A percentile compares a stretch with the other conserved stretches of the same genome.
phyloP scores from a whole-genome alignment of 2,797 vertebrate genomes.

The Poeciliopsis infans region DNA sequence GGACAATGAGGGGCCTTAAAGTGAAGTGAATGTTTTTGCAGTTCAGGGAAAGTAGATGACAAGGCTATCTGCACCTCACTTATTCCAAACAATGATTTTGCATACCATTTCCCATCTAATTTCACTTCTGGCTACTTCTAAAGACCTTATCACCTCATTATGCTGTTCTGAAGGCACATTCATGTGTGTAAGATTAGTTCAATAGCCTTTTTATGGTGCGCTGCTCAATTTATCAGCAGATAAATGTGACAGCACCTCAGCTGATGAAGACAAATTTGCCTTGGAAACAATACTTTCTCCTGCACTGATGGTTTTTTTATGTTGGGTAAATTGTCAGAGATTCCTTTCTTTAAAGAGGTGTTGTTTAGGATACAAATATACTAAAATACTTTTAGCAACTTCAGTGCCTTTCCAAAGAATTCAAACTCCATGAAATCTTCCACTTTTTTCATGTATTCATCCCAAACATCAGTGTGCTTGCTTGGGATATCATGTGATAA shows the following conservation, averaged over 20 bases:
- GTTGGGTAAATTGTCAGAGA: conserved; percentile 23
- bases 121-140: conserved; percentile 33
- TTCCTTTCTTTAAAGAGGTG: conserved; percentile 3
- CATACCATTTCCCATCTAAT: conserved; percentile 49
- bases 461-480: neutral
- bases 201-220: conserved; percentile 43
- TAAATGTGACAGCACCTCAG: conserved; percentile 46
- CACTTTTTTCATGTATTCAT: neutral
- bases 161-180: conserved; percentile 47
- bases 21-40: neutral
- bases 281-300: conserved; percentile 39
- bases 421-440: neutral
- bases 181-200: conserved; percentile 43
- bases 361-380: neutral
- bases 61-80: conserved; percentile 10
- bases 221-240: conserved; percentile 38
- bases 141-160: conserved; percentile 56
- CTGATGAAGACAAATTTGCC: conserved; percentile 51
- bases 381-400: neutral
- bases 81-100: conserved; percentile 38
- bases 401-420: neutral
- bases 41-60: conserved; percentile 15
- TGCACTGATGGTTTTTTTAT: conserved; percentile 36
- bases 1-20: neutral
- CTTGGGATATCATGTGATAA: neutral